A percentile compares a stretch with the other conserved stretches of the same genome.
phyloP scores from a whole-genome alignment of 1,140 invertebrate genomes.

The Magallana angulata region DNA sequence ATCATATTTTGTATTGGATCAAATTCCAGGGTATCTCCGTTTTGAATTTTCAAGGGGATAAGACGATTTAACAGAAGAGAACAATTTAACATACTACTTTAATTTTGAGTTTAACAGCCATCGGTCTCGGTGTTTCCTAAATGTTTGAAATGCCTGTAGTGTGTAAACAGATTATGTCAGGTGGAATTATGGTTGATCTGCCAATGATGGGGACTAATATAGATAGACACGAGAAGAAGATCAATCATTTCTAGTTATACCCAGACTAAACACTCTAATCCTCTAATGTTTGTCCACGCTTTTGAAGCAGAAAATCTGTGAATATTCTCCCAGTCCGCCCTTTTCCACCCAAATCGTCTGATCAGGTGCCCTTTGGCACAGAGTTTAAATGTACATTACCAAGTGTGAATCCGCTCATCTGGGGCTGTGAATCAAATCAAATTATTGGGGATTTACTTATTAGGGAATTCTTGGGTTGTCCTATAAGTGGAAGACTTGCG shows the following conservation, averaged over 20 bases:
- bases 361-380: neutral
- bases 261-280: conserved; percentile 25
- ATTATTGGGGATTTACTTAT: neutral
- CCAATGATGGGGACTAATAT: conserved; percentile 20
- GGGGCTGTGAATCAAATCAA: neutral
- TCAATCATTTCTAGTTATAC: conserved; percentile 32
- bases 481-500: neutral
- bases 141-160: neutral
- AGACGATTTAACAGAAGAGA: conserved; percentile 25
- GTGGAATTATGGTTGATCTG: conserved; percentile 4
- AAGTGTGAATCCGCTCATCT: neutral
- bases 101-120: neutral
- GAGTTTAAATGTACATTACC: neutral
- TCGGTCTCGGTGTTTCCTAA: neutral
- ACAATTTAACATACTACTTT: neutral
- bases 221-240: conserved; percentile 9
- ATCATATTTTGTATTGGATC: conserved; percentile 8
- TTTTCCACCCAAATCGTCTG: neutral
- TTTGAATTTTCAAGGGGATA: neutral
- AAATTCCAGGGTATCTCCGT: neutral
- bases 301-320: conserved; percentile 25
- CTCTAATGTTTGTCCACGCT: conserved; percentile 26
- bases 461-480: neutral
- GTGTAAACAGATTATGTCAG: conserved; percentile 30
- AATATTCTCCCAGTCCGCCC: neutral